Evolutionary conservation across 2,797 vertebrate species (phyloP), one percentile per base, ranked within the genome.

Genomic region (Iguana delicatissima): DNA sequence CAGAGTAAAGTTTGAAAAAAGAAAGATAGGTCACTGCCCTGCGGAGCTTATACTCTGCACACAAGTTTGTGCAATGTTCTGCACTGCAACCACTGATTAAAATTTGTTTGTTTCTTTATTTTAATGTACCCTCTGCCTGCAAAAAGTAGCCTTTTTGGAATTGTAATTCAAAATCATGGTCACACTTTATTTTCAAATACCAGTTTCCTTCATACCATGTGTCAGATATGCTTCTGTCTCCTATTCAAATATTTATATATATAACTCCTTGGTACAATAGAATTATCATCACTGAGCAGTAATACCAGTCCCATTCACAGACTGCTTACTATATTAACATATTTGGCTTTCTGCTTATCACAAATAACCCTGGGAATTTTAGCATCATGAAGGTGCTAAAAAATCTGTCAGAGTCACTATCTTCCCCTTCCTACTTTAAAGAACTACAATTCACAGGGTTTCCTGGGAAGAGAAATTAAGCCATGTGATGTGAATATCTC

Each of bases 241-340:
- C 96, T 97, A 94, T 97, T 98, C 97, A 98, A 97, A 98, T 98
- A 98, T 98, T 98, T 97, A 97, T 97, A 96, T 96, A 96, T 96
- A 95, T 69, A 69, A 3, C 13, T 69, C 67, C 32, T 69, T 69
- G 26, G 90, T 84, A 95, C 95, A 97, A 97, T 98, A 98, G 98
- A 98, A 12, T 89, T 46, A 20, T 80, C 98, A 98, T 98, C 96
- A 97, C 95, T 80, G 89, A 93, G 94, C 92, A 84, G 96, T 93
- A 96, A 98, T 98, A 98, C 98, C 98, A 95, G 90, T 92, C 92
- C 95, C 97, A 97, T 90, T 72, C 24, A 64, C 22, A 84, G 14
- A 14, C 38, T 64, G 32, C 24, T 52, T 18, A 46, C 52, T 64
- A 50, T n/a, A 73, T 57, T 6, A 16, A 85, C 73, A 46, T 29